Conservation (phyloP, 2,888 invertebrate genomes). For the Macaria liturata region DNA sequence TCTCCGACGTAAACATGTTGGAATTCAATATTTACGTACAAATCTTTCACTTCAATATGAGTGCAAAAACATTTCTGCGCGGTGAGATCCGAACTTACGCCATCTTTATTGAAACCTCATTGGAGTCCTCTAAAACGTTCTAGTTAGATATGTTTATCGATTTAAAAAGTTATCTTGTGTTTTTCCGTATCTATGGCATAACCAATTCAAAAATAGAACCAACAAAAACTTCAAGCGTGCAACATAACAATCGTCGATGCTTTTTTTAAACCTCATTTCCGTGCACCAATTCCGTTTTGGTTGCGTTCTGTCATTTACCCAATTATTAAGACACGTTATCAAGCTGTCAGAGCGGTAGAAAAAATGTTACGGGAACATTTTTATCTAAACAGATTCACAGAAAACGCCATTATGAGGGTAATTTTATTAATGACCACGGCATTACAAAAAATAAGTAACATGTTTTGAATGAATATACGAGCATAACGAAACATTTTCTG, state of each 20-base stretch:
- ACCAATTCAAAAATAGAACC: slow-evolving; percentile 45
- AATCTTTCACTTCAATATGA: too few species aligned
- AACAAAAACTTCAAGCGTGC: slow-evolving; percentile 50
- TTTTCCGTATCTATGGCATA: too few species aligned
- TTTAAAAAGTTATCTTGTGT: too few species aligned
- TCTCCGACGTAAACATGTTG: slow-evolving; percentile 26
- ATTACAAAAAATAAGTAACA: not conserved
- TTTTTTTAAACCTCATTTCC: slow-evolving; percentile 60
- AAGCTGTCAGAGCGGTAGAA: slow-evolving; percentile 58
- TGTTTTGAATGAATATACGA: too few species aligned
- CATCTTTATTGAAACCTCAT: too few species aligned
- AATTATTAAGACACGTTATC: slow-evolving; percentile 70
- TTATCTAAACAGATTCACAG: slow-evolving; percentile 27
- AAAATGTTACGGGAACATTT: slow-evolving; percentile 31
- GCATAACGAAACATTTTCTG: too few species aligned
- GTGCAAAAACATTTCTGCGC: too few species aligned
- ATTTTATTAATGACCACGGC: slow-evolving; percentile 34
- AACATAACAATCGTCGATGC: slow-evolving; percentile 57
- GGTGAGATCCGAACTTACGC: too few species aligned
- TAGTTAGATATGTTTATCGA: too few species aligned
- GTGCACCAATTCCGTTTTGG: slow-evolving; percentile 61
- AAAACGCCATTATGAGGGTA: slow-evolving; percentile 36
- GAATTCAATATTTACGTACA: not conserved
- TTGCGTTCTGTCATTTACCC: slow-evolving; percentile 72
- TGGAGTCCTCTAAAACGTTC: too few species aligned